Evolutionary conservation across 1,140 invertebrate genomes (phyloP).

Genomic region (Agrypnia vestita): DNA sequence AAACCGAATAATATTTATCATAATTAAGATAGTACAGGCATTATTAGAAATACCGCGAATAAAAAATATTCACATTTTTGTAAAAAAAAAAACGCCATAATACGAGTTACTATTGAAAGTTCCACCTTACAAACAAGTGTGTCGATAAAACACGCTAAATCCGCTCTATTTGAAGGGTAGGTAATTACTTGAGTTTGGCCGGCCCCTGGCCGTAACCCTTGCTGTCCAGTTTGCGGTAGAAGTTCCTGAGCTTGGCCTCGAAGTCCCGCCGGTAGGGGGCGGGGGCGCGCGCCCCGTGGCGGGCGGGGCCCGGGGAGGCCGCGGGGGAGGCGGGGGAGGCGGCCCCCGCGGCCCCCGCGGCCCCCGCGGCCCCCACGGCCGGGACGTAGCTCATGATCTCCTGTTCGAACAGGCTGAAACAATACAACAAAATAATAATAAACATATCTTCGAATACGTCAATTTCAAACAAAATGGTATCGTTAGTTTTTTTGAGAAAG

Average conservation of each 20-base stretch:
- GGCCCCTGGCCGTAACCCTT: constrained; percentile 98
- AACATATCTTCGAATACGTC: too few relatives aligned
- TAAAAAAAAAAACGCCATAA: too few relatives aligned
- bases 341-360: constrained; percentile 60
- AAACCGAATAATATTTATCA: too few relatives aligned
- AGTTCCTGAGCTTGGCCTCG: constrained; percentile 95
- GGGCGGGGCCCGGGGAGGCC: constrained; percentile 83
- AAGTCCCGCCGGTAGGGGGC: constrained; percentile 94
- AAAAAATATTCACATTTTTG: too few relatives aligned
- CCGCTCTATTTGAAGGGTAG: too few relatives aligned
- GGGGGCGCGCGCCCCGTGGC: constrained; percentile 84
- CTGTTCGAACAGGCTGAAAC: constrained; percentile 93
- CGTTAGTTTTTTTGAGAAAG: too few relatives aligned
- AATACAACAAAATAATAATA: neutral
- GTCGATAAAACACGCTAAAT: too few relatives aligned
- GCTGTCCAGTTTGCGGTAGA: constrained; percentile 95
- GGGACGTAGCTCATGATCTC: constrained; percentile 98
- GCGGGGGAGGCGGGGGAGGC: constrained; percentile 81
- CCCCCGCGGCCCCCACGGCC: constrained; percentile 76
- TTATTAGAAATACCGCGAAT: too few relatives aligned
- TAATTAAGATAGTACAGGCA: too few relatives aligned
- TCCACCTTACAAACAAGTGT: too few relatives aligned
- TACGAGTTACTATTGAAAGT: too few relatives aligned
- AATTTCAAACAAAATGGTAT: neutral
- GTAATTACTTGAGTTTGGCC: constrained; percentile 92